Percentiles rank a stretch among this genome's conserved stretches.
Evolutionary conservation across 2,888 invertebrate genomes (phyloP).

Genomic region (Tetramorium bicarinatum): DNA sequence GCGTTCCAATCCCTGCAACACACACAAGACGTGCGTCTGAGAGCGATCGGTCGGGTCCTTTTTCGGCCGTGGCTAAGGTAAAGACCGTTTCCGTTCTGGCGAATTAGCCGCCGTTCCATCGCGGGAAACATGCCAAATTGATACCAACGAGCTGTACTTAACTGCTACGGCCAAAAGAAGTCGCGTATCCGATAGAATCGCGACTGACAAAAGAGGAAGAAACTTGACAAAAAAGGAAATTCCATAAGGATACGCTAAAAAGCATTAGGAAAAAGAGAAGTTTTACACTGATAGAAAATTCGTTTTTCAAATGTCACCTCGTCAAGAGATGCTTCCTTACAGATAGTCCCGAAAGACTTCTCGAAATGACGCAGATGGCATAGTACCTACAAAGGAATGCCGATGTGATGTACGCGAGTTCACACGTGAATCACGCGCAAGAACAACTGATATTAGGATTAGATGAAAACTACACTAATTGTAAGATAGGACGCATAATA

Average conservation of each 20-base stretch:
- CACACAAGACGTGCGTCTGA: constrained; percentile 75
- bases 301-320: too few species aligned
- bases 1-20: constrained; percentile 86
- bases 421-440: too few species aligned
- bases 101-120: constrained; percentile 50
- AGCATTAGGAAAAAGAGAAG: too few species aligned
- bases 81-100: constrained; percentile 54
- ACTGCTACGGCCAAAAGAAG: constrained; percentile 26
- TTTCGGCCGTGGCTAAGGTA: constrained; percentile 55
- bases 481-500: too few species aligned
- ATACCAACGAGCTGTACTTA: constrained; percentile 45
- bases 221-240: constrained; percentile 7
- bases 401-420: too few species aligned
- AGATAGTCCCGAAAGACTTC: too few species aligned
- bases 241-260: not conserved
- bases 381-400: too few species aligned
- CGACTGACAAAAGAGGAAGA: constrained; percentile 14
- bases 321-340: too few species aligned
- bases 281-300: too few species aligned
- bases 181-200: constrained; percentile 40
- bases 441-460: too few species aligned
- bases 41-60: constrained; percentile 73
- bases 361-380: too few species aligned
- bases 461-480: too few species aligned
- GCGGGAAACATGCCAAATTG: constrained; percentile 56